Conservation (phyloP, 1,140 invertebrate species). For the Habropoda laboriosa region DNA sequence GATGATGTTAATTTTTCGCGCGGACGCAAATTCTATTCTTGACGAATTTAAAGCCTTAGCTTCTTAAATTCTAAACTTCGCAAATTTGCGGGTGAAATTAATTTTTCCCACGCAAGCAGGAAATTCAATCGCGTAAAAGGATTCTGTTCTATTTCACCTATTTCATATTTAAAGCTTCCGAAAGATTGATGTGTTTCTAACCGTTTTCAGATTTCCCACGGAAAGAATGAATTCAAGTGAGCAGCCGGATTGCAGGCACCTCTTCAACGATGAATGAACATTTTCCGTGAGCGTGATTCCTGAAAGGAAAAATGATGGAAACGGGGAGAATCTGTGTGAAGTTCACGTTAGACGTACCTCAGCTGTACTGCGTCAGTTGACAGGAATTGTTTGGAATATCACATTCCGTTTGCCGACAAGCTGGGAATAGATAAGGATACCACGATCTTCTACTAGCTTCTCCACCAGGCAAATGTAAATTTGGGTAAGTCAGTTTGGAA, state of each 20-base stretch:
- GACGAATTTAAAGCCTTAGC: background rate
- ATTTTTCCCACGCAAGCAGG: background rate
- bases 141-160: background rate
- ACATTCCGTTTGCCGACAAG: conserved; percentile 42
- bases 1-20: no score
- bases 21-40: background rate
- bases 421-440: conserved; percentile 46
- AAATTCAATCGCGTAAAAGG: background rate
- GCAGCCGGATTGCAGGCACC: no score
- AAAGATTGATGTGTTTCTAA: background rate
- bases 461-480: conserved; percentile 60
- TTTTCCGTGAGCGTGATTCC: no score
- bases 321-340: background rate
- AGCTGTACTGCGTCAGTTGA: conserved; percentile 5
- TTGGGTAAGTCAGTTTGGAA: conserved; percentile 67
- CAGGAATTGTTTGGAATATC: conserved; percentile 44
- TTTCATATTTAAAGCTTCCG: background rate
- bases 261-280: no score
- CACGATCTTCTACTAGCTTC: conserved; percentile 37
- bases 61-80: conserved; percentile 8
- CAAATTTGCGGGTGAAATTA: background rate
- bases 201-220: background rate
- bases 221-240: no score
- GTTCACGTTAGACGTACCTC: background rate
- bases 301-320: background rate